phyloP scores from a whole-genome alignment of 64 coral and sea anemone species.

The Anthopleura sola region DNA sequence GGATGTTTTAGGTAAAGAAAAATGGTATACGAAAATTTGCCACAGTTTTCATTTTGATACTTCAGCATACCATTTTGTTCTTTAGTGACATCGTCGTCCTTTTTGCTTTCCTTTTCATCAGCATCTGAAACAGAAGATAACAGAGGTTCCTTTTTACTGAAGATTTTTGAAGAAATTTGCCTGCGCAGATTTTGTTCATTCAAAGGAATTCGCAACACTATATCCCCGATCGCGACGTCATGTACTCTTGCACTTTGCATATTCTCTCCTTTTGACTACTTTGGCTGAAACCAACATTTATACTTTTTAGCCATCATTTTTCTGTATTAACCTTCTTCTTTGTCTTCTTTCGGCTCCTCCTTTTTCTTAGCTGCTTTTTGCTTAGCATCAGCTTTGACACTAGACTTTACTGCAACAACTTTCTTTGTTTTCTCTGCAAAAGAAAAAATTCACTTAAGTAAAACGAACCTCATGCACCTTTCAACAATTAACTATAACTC shows the following conservation, averaged over 20 bases:
- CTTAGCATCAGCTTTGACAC: neutral
- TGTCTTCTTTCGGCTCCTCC: neutral
- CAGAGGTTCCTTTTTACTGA: neutral
- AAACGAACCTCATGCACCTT: too few relatives aligned
- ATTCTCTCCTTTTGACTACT: neutral
- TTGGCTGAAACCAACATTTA: neutral
- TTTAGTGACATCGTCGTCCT: neutral
- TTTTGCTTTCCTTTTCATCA: neutral
- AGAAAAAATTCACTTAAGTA: neutral
- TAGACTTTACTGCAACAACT: neutral
- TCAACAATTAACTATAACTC: too few relatives aligned
- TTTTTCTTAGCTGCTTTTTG: conserved; percentile 1
- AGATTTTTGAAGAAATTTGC: neutral
- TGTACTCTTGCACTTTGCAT: neutral
- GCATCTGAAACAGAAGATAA: neutral
- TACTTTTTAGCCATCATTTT: neutral
- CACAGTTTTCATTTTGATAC: too few relatives aligned
- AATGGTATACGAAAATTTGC: neutral
- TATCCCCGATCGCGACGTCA: neutral
- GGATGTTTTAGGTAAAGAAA: too few relatives aligned
- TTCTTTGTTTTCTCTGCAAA: conserved; percentile 4
- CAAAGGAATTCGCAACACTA: neutral
- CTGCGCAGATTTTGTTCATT: neutral
- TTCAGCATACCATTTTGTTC: conserved; percentile 17
- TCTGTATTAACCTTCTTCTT: neutral